phyloP scores from a whole-genome alignment of 2,888 invertebrate genomes.

The Romanomermis culicivorax region DNA sequence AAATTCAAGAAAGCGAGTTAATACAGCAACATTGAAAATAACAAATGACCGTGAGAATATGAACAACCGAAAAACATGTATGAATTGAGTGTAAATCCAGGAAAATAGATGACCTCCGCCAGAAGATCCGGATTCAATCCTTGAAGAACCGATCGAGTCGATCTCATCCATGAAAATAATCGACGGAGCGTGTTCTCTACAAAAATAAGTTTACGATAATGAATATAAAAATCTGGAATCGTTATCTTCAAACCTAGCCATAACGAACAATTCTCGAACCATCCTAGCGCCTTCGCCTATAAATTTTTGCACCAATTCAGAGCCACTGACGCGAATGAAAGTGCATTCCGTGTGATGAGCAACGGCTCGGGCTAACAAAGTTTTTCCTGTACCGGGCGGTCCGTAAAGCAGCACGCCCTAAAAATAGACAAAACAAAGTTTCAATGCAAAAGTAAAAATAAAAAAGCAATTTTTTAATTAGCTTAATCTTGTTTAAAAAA shows the following conservation, averaged over 20 bases:
- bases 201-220: slow-evolving; percentile 12
- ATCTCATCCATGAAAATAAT: slow-evolving; percentile 99
- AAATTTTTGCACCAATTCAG: slow-evolving; percentile 95
- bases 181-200: slow-evolving; percentile 87
- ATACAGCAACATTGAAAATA: background rate
- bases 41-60: too few relatives aligned
- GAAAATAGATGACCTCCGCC: slow-evolving; percentile 41
- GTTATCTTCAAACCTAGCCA: slow-evolving; percentile 51
- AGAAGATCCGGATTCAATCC: slow-evolving; percentile 78
- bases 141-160: slow-evolving; percentile 93
- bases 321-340: slow-evolving; percentile 93
- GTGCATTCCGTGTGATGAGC: slow-evolving; percentile 99
- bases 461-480: background rate
- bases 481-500: background rate
- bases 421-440: slow-evolving; percentile 10
- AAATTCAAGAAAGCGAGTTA: background rate
- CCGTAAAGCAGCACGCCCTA: slow-evolving; percentile 72
- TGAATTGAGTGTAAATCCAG: too few relatives aligned
- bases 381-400: slow-evolving; percentile 88
- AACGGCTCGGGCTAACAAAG: slow-evolving; percentile 83
- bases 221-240: too few relatives aligned
- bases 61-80: too few relatives aligned
- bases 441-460: background rate
- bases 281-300: slow-evolving; percentile 98
- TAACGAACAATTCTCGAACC: slow-evolving; percentile 95